phyloP scores from a whole-genome alignment of 30 jellyfish, hydroid and myxozoan species.

The Hydractinia echinata region DNA sequence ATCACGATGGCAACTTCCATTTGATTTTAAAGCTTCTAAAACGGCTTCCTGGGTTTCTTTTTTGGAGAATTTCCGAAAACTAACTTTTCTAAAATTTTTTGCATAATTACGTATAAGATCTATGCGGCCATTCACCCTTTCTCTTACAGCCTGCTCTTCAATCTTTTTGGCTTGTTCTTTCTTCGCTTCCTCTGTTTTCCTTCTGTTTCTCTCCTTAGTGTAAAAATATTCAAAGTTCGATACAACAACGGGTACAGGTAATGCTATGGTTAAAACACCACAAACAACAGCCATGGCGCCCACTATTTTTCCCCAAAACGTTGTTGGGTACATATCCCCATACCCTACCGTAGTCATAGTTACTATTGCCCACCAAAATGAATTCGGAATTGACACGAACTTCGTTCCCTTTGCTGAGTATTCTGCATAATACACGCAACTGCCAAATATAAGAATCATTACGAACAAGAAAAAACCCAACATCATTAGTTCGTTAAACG shows the following conservation, averaged over 20 bases:
- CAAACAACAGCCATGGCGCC: slow-evolving; percentile 94
- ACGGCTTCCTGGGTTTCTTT: neutral
- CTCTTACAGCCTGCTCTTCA: slow-evolving; percentile 22
- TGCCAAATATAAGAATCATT: slow-evolving; percentile 81
- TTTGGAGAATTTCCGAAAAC: neutral
- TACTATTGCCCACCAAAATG: slow-evolving; percentile 98
- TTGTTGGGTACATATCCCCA: slow-evolving; percentile 91
- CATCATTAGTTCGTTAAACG: slow-evolving; percentile 83
- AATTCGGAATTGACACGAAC: slow-evolving; percentile 85
- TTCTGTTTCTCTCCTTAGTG: slow-evolving; percentile 75
- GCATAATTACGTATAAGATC: slow-evolving; percentile 8
- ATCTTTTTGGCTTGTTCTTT: slow-evolving; percentile 49
- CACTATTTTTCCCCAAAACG: slow-evolving; percentile 84
- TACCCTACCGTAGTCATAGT: slow-evolving; percentile 98
- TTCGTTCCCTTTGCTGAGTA: slow-evolving; percentile 49
- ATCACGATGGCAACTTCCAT: slow-evolving; percentile 3
- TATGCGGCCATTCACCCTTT: slow-evolving; percentile 10
- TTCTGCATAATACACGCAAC: slow-evolving; percentile 92
- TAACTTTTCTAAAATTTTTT: neutral
- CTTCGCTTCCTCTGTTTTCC: slow-evolving; percentile 75
- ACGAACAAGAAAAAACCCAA: slow-evolving; percentile 83
- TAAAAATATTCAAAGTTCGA: slow-evolving; percentile 86
- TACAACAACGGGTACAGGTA: slow-evolving; percentile 97
- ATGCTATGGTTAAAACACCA: slow-evolving; percentile 84
- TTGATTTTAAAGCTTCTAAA: neutral